Evolutionary conservation across 2,113 vertebrate species (phyloP), one percentile per base, ranked within the genome.

Genomic region (Hemibagrus wyckioides): DNA sequence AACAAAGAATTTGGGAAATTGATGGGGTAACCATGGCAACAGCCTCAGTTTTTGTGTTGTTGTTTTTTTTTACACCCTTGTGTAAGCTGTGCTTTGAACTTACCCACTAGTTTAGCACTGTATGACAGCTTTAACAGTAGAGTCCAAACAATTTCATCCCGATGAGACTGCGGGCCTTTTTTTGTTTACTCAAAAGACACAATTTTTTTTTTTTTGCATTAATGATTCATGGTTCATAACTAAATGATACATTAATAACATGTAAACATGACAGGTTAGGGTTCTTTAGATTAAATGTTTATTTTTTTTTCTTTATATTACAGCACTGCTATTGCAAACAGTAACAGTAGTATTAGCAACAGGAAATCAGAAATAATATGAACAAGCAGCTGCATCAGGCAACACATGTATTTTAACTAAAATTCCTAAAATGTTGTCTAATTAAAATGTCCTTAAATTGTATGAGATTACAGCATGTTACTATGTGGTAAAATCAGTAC

Each of bases 11-110:
- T 85, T 71, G 25, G 73, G 71, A 79, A 83, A 87, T 89, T 82
- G 50, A 81, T 76, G 65, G 36, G 21, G 89, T 90, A 85, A 84
- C 84, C 85, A 89, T 90, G 82, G 80, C 82, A 87, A 90, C 69
- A 33, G 52, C n/a, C 73, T 82, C 80, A 61, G 39, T n/a, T 86
- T 73, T 87, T 83, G 48, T 13, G 2, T 73, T 73, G 36, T 71
- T 36, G 59, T 41, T 30, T 67, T 52, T 75, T 76, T 69, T 73
- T 59, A 36, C 48, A 65, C 77, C 77, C 56, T 25, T 86, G 82
- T 84, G 79, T 82, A 84, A 61, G 39, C 39, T 85, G 36, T 88
- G 89, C 85, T 88, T 86, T 88, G 77, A 90, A 88, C 83, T 80
- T 39, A 30, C 82, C 52, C 81, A 69, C 76, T 86, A 80, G 73